Conservation (phyloP, 2,888 invertebrate genomes). For the Lysandra coridon region DNA sequence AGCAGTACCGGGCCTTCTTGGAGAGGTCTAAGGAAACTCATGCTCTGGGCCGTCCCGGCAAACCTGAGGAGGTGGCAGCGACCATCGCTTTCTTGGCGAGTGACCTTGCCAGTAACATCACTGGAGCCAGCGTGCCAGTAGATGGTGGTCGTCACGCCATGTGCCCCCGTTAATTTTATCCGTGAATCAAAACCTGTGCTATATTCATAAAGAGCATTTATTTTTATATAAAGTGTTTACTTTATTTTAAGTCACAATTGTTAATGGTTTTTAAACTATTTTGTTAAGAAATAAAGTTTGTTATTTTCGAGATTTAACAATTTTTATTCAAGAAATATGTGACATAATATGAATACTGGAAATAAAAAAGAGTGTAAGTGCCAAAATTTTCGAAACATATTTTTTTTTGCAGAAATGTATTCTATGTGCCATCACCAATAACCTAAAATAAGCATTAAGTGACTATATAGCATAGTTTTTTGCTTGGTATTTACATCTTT, state of each 20-base stretch:
- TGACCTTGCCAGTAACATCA: slow-evolving; percentile 92
- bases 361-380: too few species aligned
- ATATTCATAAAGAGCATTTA: neutral
- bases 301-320: neutral
- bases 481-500: too few species aligned
- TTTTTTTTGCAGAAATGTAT: too few species aligned
- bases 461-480: too few species aligned
- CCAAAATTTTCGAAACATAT: too few species aligned
- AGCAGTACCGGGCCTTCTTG: slow-evolving; percentile 90
- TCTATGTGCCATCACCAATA: too few species aligned
- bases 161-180: slow-evolving; percentile 88
- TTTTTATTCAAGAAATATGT: neutral
- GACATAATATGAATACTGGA: neutral
- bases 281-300: neutral
- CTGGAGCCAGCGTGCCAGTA: slow-evolving; percentile 92
- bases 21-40: slow-evolving; percentile 93
- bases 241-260: neutral
- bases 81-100: slow-evolving; percentile 96
- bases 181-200: neutral
- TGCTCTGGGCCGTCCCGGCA: slow-evolving; percentile 93
- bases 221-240: slow-evolving; percentile 18
- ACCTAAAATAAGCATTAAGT: too few species aligned
- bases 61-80: slow-evolving; percentile 91
- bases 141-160: slow-evolving; percentile 97
- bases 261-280: neutral